Conservation (phyloP, 1,140 invertebrate species). For the Macrobrachium rosenbergii region DNA sequence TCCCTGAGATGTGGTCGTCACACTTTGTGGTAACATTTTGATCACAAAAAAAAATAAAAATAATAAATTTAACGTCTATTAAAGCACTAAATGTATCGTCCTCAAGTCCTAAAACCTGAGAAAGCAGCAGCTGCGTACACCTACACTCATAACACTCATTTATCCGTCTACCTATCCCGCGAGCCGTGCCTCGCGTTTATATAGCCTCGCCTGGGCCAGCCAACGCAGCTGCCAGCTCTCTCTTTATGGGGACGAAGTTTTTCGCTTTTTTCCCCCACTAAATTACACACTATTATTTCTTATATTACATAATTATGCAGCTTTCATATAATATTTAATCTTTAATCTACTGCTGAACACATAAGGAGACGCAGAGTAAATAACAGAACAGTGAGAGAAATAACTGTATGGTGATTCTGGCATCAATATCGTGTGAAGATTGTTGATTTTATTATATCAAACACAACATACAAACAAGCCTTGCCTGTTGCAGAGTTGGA, state of each 20-base stretch:
- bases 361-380: background rate
- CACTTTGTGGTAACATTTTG: conserved; percentile 63
- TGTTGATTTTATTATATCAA: conserved; percentile 63
- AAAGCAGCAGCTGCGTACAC: conserved; percentile 39
- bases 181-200: conserved; percentile 34
- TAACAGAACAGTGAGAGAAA: background rate
- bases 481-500: conserved; percentile 56
- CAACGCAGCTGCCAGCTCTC: conserved; percentile 38
- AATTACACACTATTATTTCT: background rate
- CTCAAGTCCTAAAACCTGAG: conserved; percentile 63
- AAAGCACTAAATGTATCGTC: conserved; percentile 58
- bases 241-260: conserved; percentile 40
- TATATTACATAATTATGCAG: too few species aligned
- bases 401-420: conserved; percentile 19
- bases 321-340: background rate
- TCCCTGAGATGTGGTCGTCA: conserved; percentile 61
- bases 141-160: conserved; percentile 56
- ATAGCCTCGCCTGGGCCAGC: conserved; percentile 39
- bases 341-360: background rate
- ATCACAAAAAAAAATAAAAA: conserved; percentile 51
- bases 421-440: conserved; percentile 47
- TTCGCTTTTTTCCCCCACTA: conserved; percentile 25
- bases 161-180: conserved; percentile 55
- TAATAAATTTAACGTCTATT: conserved; percentile 52
- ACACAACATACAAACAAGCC: conserved; percentile 58